Conservation (phyloP, 2,113 vertebrate species). For the Siniperca chuatsi region DNA sequence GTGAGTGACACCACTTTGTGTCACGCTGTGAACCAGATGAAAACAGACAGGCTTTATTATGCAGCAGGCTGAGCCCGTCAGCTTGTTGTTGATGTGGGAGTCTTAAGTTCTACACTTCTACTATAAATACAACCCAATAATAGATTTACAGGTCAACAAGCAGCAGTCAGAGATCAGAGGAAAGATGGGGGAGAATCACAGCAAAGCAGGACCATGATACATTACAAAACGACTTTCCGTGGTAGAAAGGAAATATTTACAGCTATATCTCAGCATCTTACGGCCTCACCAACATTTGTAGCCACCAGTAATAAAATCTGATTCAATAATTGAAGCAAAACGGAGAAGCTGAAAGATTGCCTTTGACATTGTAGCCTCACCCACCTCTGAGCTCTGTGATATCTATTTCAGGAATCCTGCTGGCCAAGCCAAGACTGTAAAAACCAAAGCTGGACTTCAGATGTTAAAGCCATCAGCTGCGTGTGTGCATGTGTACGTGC, state of each 20-base stretch:
- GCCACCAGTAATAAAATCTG: slow-evolving; percentile 58
- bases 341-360: slow-evolving; percentile 63
- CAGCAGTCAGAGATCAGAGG: slow-evolving; percentile 24
- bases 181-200: slow-evolving; percentile 6
- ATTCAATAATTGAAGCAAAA: slow-evolving; percentile 67
- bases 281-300: slow-evolving; percentile 27
- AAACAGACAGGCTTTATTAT: slow-evolving; percentile 46
- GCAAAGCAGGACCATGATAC: background rate
- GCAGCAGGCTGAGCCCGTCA: slow-evolving; percentile 33
- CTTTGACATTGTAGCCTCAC: slow-evolving; percentile 70
- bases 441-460: slow-evolving; percentile 71
- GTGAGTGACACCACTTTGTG: slow-evolving; percentile 67
- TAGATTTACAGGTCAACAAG: slow-evolving; percentile 48
- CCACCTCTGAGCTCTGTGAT: slow-evolving; percentile 54
- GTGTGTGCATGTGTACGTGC: background rate
- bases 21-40: slow-evolving; percentile 35
- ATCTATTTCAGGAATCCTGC: slow-evolving; percentile 80
- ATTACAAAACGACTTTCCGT: background rate
- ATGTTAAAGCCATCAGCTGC: slow-evolving; percentile 82
- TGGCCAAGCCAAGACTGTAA: slow-evolving; percentile 62
- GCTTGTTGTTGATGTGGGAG: slow-evolving; percentile 52
- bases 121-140: slow-evolving; percentile 52
- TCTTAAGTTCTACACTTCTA: slow-evolving; percentile 6
- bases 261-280: slow-evolving; percentile 25
- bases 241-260: slow-evolving; percentile 24